Evolutionary conservation across 2,797 vertebrate species (phyloP).

Genomic region (Tiaroga cobitis): DNA sequence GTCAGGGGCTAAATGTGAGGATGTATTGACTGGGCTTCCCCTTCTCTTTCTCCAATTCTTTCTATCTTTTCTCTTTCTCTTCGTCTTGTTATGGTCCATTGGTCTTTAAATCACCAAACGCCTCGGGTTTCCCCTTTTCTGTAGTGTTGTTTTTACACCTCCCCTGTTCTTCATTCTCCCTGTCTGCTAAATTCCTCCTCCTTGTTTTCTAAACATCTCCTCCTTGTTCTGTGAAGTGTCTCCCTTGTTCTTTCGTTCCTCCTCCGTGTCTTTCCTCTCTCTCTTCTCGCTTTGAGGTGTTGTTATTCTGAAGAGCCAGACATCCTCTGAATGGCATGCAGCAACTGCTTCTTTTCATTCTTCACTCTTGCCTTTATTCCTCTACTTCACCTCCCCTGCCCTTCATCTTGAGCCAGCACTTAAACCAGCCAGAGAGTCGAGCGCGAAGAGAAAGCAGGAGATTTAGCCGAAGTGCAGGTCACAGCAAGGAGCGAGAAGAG

Average conservation of each 20-base stretch:
- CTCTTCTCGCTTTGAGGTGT: conserved; percentile 40
- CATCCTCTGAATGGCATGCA: conserved; percentile 51
- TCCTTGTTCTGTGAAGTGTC: conserved; percentile 56
- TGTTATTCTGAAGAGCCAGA: conserved; percentile 54
- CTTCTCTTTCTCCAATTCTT: conserved; percentile 6
- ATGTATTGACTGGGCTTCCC: conserved; percentile 32
- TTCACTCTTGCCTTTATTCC: conserved; percentile 53
- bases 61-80: conserved; percentile 35
- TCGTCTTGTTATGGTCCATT: conserved; percentile 31
- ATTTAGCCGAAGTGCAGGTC: conserved; percentile 39
- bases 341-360: conserved; percentile 57
- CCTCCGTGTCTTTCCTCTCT: conserved; percentile 48
- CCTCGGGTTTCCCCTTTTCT: conserved; percentile 48
- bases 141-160: conserved; percentile 52
- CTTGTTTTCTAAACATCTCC: conserved; percentile 55
- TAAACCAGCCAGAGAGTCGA: conserved; percentile 42
- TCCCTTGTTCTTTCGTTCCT: conserved; percentile 51
- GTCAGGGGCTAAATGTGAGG: not conserved
- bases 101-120: conserved; percentile 46
- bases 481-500: conserved; percentile 12
- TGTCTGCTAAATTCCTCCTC: conserved; percentile 35
- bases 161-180: conserved; percentile 30
- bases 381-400: conserved; percentile 39
- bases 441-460: conserved; percentile 38
- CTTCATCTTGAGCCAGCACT: conserved; percentile 57